These are phyloP conservation scores for Dryomyza anilis DNA, from an alignment of 2,888 invertebrate genomes.

Conservation along the genomic window DNA sequence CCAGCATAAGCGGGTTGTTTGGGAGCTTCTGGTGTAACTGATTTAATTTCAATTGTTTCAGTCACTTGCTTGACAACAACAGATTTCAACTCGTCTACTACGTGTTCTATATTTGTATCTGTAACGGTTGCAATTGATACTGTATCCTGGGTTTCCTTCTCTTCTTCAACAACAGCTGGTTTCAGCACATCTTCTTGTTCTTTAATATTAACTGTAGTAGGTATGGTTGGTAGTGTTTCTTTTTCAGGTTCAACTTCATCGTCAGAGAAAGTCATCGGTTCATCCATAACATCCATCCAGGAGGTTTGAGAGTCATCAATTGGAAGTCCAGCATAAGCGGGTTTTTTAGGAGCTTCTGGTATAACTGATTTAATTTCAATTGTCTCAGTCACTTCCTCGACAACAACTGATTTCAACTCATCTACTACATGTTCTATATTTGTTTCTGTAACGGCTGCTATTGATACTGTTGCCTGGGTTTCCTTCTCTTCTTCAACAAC, in stretches of 20 bases:
- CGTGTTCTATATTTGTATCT: too few species aligned
- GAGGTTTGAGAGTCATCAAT: slow-evolving; percentile 50
- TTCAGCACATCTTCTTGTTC: neutral
- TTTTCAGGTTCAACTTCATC: slow-evolving; percentile 42
- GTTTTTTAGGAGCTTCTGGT: slow-evolving; percentile 35
- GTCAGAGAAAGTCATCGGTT: slow-evolving; percentile 54
- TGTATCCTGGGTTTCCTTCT: neutral
- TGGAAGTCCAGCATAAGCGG: slow-evolving; percentile 49
- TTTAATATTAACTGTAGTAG: neutral
- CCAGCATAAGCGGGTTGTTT: slow-evolving; percentile 41
- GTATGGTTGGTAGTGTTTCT: neutral
- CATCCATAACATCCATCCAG: slow-evolving; percentile 56
- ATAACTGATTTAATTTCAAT: slow-evolving; percentile 6
- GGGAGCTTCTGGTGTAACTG: slow-evolving; percentile 1
- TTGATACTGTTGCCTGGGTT: neutral
- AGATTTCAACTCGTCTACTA: too few species aligned
- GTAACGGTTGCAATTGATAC: neutral
- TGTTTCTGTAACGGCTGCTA: slow-evolving; percentile 20
- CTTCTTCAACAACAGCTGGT: neutral
- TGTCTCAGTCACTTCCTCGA: neutral
- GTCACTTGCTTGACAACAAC: slow-evolving; percentile 4
- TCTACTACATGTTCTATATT: too few species aligned
- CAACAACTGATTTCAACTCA: too few species aligned
- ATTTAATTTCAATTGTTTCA: neutral
- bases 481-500: neutral